Evolutionary conservation across 2,797 vertebrate genomes (phyloP).

Genomic region (Eulemur mongoz): DNA sequence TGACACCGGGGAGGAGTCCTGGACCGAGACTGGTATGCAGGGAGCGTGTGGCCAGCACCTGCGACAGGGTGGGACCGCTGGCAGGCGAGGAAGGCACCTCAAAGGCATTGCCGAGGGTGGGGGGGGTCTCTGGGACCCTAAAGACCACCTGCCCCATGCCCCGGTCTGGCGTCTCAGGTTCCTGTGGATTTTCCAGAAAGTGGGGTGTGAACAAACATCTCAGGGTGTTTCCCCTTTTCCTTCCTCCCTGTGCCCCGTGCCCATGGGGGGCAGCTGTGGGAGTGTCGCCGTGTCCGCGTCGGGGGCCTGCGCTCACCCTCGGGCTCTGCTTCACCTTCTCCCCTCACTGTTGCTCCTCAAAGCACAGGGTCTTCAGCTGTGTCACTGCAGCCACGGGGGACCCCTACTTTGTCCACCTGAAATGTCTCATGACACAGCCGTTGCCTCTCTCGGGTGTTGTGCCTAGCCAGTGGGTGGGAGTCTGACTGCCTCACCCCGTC

Average conservation of each 20-base stretch:
- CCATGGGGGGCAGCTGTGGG: neutral
- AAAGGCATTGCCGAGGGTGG: neutral
- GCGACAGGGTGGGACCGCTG: neutral
- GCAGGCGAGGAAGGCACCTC: neutral
- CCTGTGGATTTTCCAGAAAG: neutral
- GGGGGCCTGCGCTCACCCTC: neutral
- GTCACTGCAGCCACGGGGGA: neutral
- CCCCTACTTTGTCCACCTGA: neutral
- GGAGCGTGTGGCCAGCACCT: neutral
- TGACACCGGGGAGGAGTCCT: neutral
- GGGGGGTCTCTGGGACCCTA: too few species aligned
- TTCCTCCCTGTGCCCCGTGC: neutral
- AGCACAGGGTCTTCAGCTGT: neutral
- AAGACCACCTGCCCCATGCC: neutral
- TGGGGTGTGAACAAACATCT: neutral
- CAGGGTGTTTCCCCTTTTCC: neutral
- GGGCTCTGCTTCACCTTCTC: neutral
- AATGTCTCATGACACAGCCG: neutral
- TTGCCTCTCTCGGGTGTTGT: accelerated
- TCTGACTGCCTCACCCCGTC: neutral
- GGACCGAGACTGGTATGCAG: neutral
- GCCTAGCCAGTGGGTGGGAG: neutral
- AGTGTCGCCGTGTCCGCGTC: neutral
- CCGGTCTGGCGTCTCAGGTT: neutral
- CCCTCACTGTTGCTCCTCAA: neutral